Conservation (phyloP, 2,113 vertebrate species). For the Octodon degus region DNA sequence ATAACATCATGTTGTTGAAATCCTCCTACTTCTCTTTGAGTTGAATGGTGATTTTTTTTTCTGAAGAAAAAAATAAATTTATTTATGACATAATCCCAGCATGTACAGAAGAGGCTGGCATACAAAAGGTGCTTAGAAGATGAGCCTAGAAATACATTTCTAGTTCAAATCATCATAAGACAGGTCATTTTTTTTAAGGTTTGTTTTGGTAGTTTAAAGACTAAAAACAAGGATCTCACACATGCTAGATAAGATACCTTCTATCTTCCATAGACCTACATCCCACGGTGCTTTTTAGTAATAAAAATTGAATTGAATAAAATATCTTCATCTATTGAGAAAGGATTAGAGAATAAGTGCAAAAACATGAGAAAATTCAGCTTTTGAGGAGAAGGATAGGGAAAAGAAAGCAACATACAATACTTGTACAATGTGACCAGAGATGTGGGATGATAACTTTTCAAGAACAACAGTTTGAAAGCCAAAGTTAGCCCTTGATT, state of each 20-base stretch:
- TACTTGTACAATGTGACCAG: not conserved
- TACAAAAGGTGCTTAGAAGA: not conserved
- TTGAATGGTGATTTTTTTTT: not conserved
- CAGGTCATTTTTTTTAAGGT: not conserved
- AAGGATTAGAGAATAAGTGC: not conserved
- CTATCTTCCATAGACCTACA: not conserved
- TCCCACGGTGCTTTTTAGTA: not conserved
- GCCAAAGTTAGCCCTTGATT: not conserved
- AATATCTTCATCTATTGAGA: not conserved
- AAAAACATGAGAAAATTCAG: not conserved
- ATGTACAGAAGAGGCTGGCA: not conserved
- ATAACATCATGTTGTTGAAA: not conserved
- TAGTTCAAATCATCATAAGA: not conserved
- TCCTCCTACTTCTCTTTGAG: not conserved
- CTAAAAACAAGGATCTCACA: not conserved
- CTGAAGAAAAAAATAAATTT: not conserved
- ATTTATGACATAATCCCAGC: not conserved
- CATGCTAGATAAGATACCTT: not conserved
- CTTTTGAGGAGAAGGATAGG: not conserved
- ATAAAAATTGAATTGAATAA: not conserved
- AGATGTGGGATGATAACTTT: not conserved
- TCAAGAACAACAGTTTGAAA: not conserved
- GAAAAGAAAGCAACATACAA: not conserved
- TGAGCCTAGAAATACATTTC: slow-evolving; percentile 9
- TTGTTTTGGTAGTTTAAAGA: not conserved